phyloP scores from a whole-genome alignment of 2,888 invertebrate species.

The Drosophila dives region DNA sequence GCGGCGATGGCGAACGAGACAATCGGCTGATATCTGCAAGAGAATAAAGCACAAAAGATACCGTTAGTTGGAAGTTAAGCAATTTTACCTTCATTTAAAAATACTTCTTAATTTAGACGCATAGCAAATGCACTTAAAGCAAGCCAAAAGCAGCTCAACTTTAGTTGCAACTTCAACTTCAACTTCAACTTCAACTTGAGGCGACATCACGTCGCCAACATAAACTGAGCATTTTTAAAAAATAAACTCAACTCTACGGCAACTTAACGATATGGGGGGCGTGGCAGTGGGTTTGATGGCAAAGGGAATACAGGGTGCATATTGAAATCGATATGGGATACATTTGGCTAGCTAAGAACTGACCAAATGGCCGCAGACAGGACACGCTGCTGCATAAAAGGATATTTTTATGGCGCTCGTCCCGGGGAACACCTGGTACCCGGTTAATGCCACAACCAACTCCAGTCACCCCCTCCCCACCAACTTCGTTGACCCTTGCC shows the following conservation, averaged over 20 bases:
- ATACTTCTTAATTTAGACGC: background rate
- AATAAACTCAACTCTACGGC: background rate
- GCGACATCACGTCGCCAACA: constrained; percentile 39
- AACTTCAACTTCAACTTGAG: background rate
- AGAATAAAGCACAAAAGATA: background rate
- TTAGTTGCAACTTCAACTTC: background rate
- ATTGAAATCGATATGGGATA: constrained; percentile 62
- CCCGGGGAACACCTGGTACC: constrained; percentile 45
- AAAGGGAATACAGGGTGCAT: background rate
- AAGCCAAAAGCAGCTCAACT: background rate
- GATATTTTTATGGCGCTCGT: constrained; percentile 72
- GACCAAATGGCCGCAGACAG: constrained; percentile 68
- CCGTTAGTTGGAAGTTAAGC: background rate
- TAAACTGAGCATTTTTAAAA: constrained; percentile 22
- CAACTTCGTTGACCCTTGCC: background rate
- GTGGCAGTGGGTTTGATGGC: background rate
- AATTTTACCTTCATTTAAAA: background rate
- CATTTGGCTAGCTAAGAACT: constrained; percentile 52
- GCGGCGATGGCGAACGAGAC: constrained; percentile 92
- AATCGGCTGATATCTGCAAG: constrained; percentile 86
- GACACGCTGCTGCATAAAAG: constrained; percentile 69
- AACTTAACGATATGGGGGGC: constrained; percentile 23
- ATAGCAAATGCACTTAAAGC: constrained; percentile 8
- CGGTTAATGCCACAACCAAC: constrained; percentile 5
- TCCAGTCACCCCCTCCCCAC: background rate